Evolutionary conservation across 2,888 invertebrate genomes (phyloP).

Genomic region (Melipona beecheii): DNA sequence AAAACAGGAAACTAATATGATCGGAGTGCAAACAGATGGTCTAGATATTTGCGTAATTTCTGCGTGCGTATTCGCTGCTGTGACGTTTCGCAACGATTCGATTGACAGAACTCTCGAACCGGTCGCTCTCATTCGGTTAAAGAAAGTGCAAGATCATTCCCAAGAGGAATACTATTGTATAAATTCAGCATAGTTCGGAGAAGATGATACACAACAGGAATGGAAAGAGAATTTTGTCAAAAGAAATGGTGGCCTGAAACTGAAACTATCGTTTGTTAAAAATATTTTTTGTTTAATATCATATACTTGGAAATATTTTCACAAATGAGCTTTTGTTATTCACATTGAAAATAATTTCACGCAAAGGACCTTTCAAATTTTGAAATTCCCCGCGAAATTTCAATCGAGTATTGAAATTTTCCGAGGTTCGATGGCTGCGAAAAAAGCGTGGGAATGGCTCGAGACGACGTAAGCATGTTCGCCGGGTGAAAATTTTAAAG

Average conservation of each 20-base stretch:
- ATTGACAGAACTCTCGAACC: background rate
- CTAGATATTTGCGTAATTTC: constrained; percentile 1
- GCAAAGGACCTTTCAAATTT: too few relatives aligned
- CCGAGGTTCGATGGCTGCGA: background rate
- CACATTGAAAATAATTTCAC: too few relatives aligned
- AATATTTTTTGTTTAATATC: too few relatives aligned
- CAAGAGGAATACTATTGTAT: background rate
- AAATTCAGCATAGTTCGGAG: background rate
- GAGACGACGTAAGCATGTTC: background rate
- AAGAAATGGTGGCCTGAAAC: too few relatives aligned
- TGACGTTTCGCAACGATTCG: constrained; percentile 13
- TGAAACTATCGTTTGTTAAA: too few relatives aligned
- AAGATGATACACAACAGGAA: background rate
- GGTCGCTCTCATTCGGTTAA: background rate
- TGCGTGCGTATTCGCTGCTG: background rate
- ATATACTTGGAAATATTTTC: too few relatives aligned
- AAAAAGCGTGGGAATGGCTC: background rate
- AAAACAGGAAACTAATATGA: constrained; percentile 46
- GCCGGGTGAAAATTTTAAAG: background rate
- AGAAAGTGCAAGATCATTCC: background rate
- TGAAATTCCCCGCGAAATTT: too few relatives aligned
- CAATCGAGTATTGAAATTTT: background rate
- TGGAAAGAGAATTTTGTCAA: too few relatives aligned
- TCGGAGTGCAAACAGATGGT: constrained; percentile 25
- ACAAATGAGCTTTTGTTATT: too few relatives aligned